Evolutionary conservation across 2,888 invertebrate species (phyloP).

Genomic region (Hirtodrosophila confusa): DNA sequence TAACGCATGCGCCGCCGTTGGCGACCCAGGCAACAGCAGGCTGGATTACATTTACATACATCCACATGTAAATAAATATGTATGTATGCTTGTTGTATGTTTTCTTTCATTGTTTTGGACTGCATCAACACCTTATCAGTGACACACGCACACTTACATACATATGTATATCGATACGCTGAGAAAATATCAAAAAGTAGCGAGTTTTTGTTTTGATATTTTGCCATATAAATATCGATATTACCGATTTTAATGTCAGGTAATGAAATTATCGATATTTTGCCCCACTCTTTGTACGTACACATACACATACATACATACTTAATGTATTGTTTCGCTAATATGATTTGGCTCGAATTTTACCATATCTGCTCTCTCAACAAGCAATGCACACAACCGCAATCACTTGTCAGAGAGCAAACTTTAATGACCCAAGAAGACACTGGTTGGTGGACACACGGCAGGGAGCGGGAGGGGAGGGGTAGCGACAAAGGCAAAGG

Average conservation of each 20-base stretch:
- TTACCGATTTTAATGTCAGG: too few relatives aligned
- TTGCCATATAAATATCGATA: too few relatives aligned
- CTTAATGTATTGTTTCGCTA: slow-evolving; percentile 25
- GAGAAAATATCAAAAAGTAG: too few relatives aligned
- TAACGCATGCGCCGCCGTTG: slow-evolving; percentile 63
- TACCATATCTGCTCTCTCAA: slow-evolving; percentile 22
- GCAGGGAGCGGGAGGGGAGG: not conserved
- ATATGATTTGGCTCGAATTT: slow-evolving; percentile 49
- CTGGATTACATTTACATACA: slow-evolving; percentile 17
- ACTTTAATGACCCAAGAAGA: slow-evolving; percentile 51
- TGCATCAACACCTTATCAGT: slow-evolving; percentile 58
- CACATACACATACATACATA: not conserved
- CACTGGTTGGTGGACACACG: slow-evolving; percentile 48
- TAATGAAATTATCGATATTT: too few relatives aligned
- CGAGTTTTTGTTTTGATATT: too few relatives aligned
- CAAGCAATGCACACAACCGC: slow-evolving; percentile 14
- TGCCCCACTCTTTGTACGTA: not conserved
- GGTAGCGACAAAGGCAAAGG: not conserved
- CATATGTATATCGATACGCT: not conserved
- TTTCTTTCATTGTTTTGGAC: slow-evolving; percentile 32
- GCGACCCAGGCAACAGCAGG: slow-evolving; percentile 62
- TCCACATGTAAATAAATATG: too few relatives aligned
- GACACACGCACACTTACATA: slow-evolving; percentile 31
- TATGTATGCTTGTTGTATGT: slow-evolving; percentile 48
- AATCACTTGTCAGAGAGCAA: slow-evolving; percentile 41